Percentiles rank a stretch among this genome's conserved stretches.
Conservation (phyloP, 2,113 vertebrate species). For the Grus americana region DNA sequence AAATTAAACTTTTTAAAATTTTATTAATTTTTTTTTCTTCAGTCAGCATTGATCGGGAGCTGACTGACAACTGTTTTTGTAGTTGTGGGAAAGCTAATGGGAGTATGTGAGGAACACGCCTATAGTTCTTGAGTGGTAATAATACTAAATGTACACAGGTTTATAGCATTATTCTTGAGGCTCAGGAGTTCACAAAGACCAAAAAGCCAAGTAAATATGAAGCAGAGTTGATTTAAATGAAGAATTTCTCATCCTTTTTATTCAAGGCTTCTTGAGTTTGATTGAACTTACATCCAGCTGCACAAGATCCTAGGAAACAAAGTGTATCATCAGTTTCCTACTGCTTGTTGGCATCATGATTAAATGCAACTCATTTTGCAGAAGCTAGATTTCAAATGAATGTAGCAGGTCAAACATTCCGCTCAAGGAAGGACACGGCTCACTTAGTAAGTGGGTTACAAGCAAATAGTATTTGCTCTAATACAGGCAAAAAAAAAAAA, state of each 20-base stretch:
- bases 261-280: not conserved
- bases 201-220: not conserved
- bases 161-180: not conserved
- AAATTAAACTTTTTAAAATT: not conserved
- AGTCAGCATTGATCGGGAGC: not conserved
- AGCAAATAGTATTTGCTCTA: not conserved
- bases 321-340: not conserved
- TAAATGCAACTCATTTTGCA: not conserved
- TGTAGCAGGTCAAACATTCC: not conserved
- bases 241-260: not conserved
- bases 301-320: not conserved
- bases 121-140: not conserved
- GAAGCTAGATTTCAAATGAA: not conserved
- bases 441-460: not conserved
- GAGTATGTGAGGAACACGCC: not conserved
- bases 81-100: not conserved
- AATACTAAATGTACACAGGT: not conserved
- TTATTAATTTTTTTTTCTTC: not conserved
- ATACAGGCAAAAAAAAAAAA: not conserved
- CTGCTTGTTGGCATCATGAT: not conserved
- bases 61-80: not conserved
- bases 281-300: not conserved
- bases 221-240: not conserved
- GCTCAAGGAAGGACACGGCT: not conserved
- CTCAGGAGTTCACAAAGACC: not conserved